phyloP scores from a whole-genome alignment of 2,888 invertebrate species.

The Leptopterna dolabrata region DNA sequence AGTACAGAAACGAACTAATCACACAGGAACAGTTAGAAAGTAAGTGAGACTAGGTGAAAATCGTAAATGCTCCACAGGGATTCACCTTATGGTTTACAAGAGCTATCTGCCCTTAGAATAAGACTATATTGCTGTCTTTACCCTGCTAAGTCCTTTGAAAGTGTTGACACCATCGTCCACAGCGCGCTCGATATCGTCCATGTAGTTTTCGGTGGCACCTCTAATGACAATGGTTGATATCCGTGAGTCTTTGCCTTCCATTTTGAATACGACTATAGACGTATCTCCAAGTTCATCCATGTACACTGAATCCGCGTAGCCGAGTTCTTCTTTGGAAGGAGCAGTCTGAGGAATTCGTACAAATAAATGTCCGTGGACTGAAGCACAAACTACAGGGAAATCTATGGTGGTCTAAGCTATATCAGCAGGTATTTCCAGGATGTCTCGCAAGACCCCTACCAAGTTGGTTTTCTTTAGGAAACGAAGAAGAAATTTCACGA shows the following conservation, averaged over 20 bases:
- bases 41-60: too few species aligned
- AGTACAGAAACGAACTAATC: not conserved
- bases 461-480: too few species aligned
- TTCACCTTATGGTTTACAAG: too few species aligned
- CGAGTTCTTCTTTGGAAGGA: conserved; percentile 90
- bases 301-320: conserved; percentile 88
- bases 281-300: conserved; percentile 97
- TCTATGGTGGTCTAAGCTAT: too few species aligned
- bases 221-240: conserved; percentile 94
- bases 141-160: conserved; percentile 89
- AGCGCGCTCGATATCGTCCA: conserved; percentile 98
- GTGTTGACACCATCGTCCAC: conserved; percentile 99
- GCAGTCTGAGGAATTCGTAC: conserved; percentile 71
- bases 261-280: conserved; percentile 90
- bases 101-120: too few species aligned
- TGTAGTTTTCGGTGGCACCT: conserved; percentile 96
- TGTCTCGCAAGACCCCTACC: too few species aligned
- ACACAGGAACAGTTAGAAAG: too few species aligned
- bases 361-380: too few species aligned
- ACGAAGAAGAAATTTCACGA: too few species aligned
- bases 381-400: too few species aligned
- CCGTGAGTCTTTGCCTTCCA: conserved; percentile 84
- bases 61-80: too few species aligned
- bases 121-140: conserved; percentile 62
- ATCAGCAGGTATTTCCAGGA: too few species aligned